Conservation (phyloP, 2,113 vertebrate species). For the Eulemur macaco region DNA sequence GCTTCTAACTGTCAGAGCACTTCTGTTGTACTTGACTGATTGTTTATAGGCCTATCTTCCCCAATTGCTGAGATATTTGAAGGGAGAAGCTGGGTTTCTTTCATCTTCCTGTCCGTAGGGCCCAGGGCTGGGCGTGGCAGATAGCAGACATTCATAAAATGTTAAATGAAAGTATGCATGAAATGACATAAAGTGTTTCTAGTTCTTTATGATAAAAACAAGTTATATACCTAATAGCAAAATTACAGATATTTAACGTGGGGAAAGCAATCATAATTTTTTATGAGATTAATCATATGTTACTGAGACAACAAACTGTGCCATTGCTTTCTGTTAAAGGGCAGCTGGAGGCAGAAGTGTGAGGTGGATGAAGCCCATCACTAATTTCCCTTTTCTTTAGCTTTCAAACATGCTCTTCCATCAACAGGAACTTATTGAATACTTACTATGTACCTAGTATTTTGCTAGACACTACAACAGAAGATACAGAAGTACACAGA, state of each 20-base stretch:
- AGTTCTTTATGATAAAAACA: constrained; percentile 8
- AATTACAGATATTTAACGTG: background rate
- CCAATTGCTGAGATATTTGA: background rate
- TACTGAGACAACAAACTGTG: background rate
- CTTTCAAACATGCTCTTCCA: background rate
- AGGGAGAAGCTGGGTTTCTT: background rate
- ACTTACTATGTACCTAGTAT: background rate
- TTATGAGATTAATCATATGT: background rate
- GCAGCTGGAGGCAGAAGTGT: background rate
- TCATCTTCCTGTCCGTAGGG: background rate
- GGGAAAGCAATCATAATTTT: background rate
- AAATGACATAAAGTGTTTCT: background rate
- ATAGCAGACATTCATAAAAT: background rate
- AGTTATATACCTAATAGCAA: background rate
- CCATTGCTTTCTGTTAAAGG: background rate
- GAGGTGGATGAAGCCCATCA: background rate
- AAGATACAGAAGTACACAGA: background rate
- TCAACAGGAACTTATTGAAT: background rate
- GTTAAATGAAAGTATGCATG: background rate
- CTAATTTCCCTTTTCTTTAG: background rate
- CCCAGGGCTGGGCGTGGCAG: background rate
- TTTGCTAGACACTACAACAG: background rate
- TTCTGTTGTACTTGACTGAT: constrained; percentile 15
- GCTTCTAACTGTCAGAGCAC: background rate
- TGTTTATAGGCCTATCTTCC: background rate